Base-by-base conservation (phyloP, 1,140 invertebrate genomes). In the Nymphalis io region DNA sequence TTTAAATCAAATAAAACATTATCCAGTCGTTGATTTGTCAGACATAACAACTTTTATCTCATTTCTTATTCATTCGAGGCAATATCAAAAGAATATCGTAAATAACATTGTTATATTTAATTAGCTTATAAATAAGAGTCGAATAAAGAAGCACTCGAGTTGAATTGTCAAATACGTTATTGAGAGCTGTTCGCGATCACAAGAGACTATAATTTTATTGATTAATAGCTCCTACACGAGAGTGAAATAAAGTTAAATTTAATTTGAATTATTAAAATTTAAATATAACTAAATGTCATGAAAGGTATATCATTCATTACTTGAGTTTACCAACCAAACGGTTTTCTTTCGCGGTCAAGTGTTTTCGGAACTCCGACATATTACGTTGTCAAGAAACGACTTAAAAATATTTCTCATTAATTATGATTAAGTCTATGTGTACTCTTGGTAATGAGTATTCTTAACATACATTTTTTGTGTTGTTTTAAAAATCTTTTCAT, bases 1-100 rank as follows among this genome's bases (percentile, higher is more conserved):
- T 59, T 59, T 18, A 3, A 33, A 62, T 62, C n/a, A 33, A 48
- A 62, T 48, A 48, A 48, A 33, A 33, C 60, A 11, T 62, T 8
- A 62, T 15, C 53, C 27, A 33, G 27, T 33, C 27, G 27, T 33
- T 33, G 27, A 33, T 33, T 33, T 33, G 1, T 33, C 27, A 33
- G 27, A 33, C 1, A 33, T 33, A 33, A 33, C 10, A 33, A 8
- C 27, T 33, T 0, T 33, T 33, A 33, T 33, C 27, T 33, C 27
- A 8, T 33, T 33, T 33, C 27, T 33, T 33, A 8, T 33, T 33
- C 27, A 4, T 33, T 33, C 10, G 27, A 4, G 15, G 16, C 42
- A 5, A 46, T 46, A n/a, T 46, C 15, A 46, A 15, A 8, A 3
- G n/a, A 42, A 46, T 46, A 46, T 46, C 15, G 15, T n/a, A 16